Percentiles rank a stretch among this genome's conserved stretches.
Conservation (phyloP, 2,113 vertebrate species). For the Phaethon lepturus region DNA sequence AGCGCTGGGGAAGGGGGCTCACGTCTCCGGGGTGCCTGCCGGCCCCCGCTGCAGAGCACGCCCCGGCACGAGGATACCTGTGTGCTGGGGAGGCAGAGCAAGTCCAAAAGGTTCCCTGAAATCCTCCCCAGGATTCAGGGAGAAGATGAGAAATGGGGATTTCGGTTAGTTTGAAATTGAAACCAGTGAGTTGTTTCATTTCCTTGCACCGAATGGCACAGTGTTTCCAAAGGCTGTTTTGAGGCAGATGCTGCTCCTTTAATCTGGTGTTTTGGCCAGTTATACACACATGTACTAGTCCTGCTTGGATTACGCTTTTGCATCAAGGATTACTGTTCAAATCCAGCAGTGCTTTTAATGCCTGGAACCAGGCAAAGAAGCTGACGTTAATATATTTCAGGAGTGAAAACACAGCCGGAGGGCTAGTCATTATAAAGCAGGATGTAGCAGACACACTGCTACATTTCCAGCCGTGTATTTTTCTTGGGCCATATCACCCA, state of each 20-base stretch:
- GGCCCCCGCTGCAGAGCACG: fast-evolving
- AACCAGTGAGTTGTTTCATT: not conserved
- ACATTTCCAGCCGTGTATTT: not conserved
- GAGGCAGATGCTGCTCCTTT: conserved; percentile 47
- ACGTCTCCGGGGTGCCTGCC: fast-evolving
- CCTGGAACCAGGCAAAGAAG: not conserved
- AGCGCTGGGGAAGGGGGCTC: not conserved
- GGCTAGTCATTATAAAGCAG: not conserved
- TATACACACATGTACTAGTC: not conserved
- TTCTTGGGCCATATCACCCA: not conserved
- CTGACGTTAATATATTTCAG: not conserved
- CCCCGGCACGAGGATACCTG: not conserved
- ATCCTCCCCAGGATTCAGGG: not conserved
- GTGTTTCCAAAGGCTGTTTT: conserved; percentile 20
- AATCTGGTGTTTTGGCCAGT: conserved; percentile 43
- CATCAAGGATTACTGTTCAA: conserved; percentile 54
- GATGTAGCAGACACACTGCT: not conserved
- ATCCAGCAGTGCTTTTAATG: conserved; percentile 58
- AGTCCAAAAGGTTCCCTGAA: not conserved
- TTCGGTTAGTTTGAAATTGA: not conserved
- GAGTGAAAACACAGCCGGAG: not conserved
- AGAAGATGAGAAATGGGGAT: not conserved
- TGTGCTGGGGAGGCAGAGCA: not conserved
- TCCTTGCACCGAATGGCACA: not conserved
- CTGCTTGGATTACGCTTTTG: conserved; percentile 54